Conservation (phyloP, 2,797 vertebrate genomes). For the Rhincodon typus region DNA sequence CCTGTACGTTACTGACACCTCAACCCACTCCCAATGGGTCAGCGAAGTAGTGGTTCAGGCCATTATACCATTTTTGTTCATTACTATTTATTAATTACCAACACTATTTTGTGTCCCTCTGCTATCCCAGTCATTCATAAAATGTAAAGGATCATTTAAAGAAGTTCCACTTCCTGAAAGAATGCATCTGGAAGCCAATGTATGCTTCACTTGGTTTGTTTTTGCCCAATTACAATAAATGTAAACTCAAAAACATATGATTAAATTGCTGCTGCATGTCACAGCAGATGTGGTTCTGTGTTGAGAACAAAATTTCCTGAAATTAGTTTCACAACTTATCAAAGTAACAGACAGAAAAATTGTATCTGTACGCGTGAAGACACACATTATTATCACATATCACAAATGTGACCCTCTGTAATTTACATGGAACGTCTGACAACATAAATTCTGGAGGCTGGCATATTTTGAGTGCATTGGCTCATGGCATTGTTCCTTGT, state of each 20-base stretch:
- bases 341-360: not conserved
- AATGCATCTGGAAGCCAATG: not conserved
- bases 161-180: not conserved
- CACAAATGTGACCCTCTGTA: not conserved
- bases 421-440: not conserved
- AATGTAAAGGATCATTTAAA: not conserved
- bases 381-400: not conserved
- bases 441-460: not conserved
- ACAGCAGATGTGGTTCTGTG: not conserved
- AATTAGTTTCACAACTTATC: not conserved
- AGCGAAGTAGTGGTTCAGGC: not conserved
- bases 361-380: not conserved
- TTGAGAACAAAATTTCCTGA: not conserved
- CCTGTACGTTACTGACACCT: no score
- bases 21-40: no score
- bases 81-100: not conserved
- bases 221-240: not conserved
- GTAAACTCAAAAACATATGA: not conserved
- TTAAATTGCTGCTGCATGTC: not conserved
- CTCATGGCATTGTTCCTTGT: not conserved
- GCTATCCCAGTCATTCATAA: not conserved
- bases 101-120: not conserved
- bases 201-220: not conserved
- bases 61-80: not conserved
- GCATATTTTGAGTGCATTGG: not conserved